Evolutionary conservation across 2,113 vertebrate genomes (phyloP), one percentile per base, ranked within the genome.

Genomic region (Dryoscopus gambensis): DNA sequence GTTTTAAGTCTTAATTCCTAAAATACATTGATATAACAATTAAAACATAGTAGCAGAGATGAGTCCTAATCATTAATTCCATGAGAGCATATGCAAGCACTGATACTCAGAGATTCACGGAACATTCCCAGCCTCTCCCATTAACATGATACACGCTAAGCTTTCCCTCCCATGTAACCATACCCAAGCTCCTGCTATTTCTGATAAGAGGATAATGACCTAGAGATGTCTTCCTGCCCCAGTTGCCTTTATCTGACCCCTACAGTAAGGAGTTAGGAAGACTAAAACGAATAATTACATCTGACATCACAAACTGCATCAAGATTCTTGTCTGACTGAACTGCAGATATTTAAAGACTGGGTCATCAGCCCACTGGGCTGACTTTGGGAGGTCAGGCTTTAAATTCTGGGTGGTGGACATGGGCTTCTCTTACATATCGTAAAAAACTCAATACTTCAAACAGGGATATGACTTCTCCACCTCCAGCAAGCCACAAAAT

Each of bases 371-470:
- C 20, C 24, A 31, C 35, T 80, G 67, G 62, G 16, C 13, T 74
- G 42, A 81, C 24, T 84, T 88, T 3, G 4, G 11, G 33, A 62
- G 6, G 5, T 62, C 19, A n/a, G 30, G 31, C 33, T 55, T 59
- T 42, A 47, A 40, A 31, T 27, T 59, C 24, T 1, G 1, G 9
- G 11, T 47, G 35, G 17, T 59, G 62, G 47, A 42, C 2, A 0
- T 22, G 10, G 7, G 12, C 27, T 67, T 65, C 23, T 83, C 53
- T 50, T 53, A 7, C 1, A 1, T 4, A 2, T 1, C 2, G 20
- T 31, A 76, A 56, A 80, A 74, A 25, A 5, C 4, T 5, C 33
- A 42, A 7, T n/a, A 47, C 24, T 88, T 40, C 33, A 47, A 63
- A 64, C 24, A 44, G 27, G 52, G 31, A 5, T 57, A 19, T 64